These are phyloP conservation scores for Myiozetetes cayanensis DNA, from an alignment of 2,113 vertebrate species.

Conservation along the genomic window DNA sequence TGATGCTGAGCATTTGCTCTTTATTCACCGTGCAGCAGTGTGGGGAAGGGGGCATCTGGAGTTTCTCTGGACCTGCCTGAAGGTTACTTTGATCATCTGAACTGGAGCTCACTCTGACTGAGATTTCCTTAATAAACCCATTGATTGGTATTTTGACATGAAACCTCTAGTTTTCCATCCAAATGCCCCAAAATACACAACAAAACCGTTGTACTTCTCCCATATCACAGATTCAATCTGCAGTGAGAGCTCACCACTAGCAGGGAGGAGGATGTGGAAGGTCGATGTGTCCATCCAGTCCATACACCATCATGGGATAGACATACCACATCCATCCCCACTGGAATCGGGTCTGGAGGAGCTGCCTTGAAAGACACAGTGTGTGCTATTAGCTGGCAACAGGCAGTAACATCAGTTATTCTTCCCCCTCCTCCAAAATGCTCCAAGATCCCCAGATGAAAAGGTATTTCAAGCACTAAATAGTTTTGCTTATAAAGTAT, in stretches of 20 bases:
- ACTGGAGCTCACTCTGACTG: background rate
- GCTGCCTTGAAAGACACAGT: background rate
- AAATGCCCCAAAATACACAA: background rate
- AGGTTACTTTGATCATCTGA: background rate
- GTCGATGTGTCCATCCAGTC: background rate
- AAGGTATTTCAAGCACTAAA: background rate
- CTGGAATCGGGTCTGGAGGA: background rate
- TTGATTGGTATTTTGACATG: background rate
- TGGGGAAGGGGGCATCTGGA: background rate
- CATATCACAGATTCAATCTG: accelerated
- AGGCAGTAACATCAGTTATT: background rate
- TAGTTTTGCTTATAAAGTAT: conserved; percentile 39
- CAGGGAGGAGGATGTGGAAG: background rate
- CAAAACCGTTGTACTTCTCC: background rate
- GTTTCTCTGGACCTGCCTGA: background rate
- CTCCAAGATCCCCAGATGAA: background rate
- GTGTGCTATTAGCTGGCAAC: background rate
- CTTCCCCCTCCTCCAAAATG: background rate
- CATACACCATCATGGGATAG: background rate
- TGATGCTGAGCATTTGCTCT: background rate
- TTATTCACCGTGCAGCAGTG: background rate
- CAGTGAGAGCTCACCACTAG: background rate
- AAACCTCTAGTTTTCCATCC: background rate
- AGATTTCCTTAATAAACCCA: background rate
- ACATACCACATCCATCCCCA: background rate